These are phyloP conservation scores for Calephelis virginiensis DNA, from an alignment of 1,140 invertebrate species.

Conservation along the genomic window DNA sequence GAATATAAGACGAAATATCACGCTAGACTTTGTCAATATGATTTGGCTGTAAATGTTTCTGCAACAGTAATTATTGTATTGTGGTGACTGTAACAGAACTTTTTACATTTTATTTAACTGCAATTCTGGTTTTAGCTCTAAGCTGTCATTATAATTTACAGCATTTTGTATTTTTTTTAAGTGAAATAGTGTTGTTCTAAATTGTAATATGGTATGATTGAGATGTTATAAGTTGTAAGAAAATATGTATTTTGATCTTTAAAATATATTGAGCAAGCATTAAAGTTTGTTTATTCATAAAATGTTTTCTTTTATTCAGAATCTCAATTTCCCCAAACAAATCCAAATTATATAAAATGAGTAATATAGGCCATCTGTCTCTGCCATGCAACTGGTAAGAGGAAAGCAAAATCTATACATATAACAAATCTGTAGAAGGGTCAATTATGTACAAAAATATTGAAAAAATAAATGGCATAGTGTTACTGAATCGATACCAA, in stretches of 20 bases:
- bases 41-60: conserved; percentile 34
- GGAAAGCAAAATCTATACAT: too few species aligned
- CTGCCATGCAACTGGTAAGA: too few species aligned
- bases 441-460: too few species aligned
- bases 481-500: too few species aligned
- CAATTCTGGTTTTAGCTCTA: conserved; percentile 55
- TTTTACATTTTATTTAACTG: conserved; percentile 40
- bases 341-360: too few species aligned
- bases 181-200: conserved; percentile 60
- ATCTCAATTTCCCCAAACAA: not conserved
- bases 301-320: conserved; percentile 30
- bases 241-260: conserved; percentile 72
- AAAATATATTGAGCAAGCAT: conserved; percentile 70
- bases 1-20: conserved; percentile 55
- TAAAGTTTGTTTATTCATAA: conserved; percentile 49
- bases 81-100: conserved; percentile 8
- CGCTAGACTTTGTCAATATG: conserved; percentile 46
- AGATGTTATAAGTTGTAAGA: conserved; percentile 73
- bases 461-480: too few species aligned
- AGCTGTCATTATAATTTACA: conserved; percentile 59
- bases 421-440: too few species aligned
- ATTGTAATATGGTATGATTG: conserved; percentile 74
- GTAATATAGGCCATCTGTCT: too few species aligned
- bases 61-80: conserved; percentile 5
- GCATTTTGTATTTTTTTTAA: conserved; percentile 66